Conservation (phyloP, 2,113 vertebrate genomes). For the Acanthisitta chloris region DNA sequence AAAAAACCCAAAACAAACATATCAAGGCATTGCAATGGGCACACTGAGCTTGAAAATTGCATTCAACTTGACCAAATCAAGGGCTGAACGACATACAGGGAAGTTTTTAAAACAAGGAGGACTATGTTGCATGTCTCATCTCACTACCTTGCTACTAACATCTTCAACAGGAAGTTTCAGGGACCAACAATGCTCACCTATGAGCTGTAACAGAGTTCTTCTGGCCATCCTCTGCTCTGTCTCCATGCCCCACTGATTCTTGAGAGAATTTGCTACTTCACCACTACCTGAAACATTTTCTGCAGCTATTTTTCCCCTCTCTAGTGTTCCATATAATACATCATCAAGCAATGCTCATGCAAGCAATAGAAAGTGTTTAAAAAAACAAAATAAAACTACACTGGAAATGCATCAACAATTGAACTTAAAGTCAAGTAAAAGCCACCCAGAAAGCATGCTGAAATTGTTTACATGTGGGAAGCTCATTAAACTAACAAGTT, state of each 20-base stretch:
- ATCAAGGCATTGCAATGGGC: background rate
- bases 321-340: background rate
- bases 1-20: background rate
- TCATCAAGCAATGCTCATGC: background rate
- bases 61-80: background rate
- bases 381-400: background rate
- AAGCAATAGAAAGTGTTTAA: background rate
- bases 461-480: background rate
- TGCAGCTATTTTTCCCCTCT: background rate
- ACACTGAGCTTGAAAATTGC: background rate
- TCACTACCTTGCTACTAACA: background rate
- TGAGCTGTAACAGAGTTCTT: background rate
- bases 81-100: background rate
- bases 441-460: slow-evolving; percentile 2
- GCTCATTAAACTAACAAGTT: background rate
- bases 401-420: background rate
- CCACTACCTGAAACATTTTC: background rate
- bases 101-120: background rate
- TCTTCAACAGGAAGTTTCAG: background rate
- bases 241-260: background rate
- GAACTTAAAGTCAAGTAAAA: background rate
- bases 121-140: fast-evolving
- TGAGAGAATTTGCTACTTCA: background rate
- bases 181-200: background rate
- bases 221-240: background rate